Evolutionary conservation across 2,797 vertebrate species (phyloP), one percentile per base, ranked within the genome.

Genomic region (Heteromormyrus szaboi): DNA sequence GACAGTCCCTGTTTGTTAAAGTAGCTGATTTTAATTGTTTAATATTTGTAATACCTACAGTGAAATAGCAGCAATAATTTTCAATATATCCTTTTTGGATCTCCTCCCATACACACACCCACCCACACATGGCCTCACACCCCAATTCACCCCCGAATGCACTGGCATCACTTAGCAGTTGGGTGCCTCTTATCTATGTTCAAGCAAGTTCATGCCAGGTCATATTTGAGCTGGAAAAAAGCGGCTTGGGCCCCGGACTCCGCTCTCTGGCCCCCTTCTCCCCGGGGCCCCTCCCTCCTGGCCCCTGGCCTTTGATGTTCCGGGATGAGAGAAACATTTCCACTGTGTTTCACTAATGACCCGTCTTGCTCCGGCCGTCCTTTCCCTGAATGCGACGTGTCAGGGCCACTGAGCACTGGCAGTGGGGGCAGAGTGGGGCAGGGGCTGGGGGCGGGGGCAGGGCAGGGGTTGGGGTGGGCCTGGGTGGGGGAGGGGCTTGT

Each of bases 191-290:
- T 88, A 89, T 89, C 90, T 89, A 90, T 79, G 89, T 91, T 90
- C 89, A 89, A 91, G 92, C 90, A 79, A 88, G 88, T 90, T 89
- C 88, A 90, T 88, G 90, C 88, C 92, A 92, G 92, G 90, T 72
- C 91, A 88, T 91, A 93, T 91, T 54, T 91, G 90, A 93, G 90
- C 87, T 90, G 90, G 89, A 90, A 90, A 90, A 93, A 92, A 88
- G 87, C 90, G 89, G 33, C 50, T 22, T 22, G 37, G 22, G 50
- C 85, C 25, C 88, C 41, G 11, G 4, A 29, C 86, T 65, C 59
- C 1, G 17, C 6, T 79, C 29, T 46, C 37, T 11, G 79, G 88
- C 88, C 85, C 89, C 37, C 79, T 85, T 89, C 87, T 85, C 50
- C 44, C 87, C 88, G 88, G 22, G 51, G 37, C n/a, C 62, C 62